These are phyloP conservation scores for Mastomys coucha DNA, from an alignment of 2,113 vertebrate species.

Conservation along the genomic window DNA sequence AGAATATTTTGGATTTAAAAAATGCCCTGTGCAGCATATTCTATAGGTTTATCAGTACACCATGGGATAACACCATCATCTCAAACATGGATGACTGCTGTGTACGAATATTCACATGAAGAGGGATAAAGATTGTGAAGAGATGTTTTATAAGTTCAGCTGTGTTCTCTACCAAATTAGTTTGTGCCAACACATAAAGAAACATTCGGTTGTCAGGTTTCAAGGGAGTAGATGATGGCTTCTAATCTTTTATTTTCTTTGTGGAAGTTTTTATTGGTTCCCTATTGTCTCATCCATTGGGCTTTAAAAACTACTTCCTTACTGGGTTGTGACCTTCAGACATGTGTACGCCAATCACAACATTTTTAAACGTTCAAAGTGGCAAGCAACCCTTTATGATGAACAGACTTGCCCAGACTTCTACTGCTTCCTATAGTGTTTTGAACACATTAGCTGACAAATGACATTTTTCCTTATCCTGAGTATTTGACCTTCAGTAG, in stretches of 20 bases:
- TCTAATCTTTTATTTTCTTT: not conserved
- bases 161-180: not conserved
- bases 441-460: not conserved
- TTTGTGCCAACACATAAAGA: not conserved
- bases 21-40: not conserved
- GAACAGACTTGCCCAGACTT: not conserved
- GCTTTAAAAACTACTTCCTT: not conserved
- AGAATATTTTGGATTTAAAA: slow-evolving; percentile 29
- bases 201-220: not conserved
- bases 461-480: not conserved
- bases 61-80: not conserved
- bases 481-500: not conserved
- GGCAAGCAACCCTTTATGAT: not conserved
- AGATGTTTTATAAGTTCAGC: not conserved
- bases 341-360: not conserved
- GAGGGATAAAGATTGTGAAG: not conserved
- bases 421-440: not conserved
- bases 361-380: not conserved
- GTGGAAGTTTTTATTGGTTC: not conserved
- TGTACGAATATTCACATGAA: not conserved
- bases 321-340: not conserved
- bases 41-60: not conserved
- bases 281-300: not conserved
- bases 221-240: not conserved
- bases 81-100: not conserved